Conservation (phyloP, 2,113 vertebrate species). For the Sula dactylatra region DNA sequence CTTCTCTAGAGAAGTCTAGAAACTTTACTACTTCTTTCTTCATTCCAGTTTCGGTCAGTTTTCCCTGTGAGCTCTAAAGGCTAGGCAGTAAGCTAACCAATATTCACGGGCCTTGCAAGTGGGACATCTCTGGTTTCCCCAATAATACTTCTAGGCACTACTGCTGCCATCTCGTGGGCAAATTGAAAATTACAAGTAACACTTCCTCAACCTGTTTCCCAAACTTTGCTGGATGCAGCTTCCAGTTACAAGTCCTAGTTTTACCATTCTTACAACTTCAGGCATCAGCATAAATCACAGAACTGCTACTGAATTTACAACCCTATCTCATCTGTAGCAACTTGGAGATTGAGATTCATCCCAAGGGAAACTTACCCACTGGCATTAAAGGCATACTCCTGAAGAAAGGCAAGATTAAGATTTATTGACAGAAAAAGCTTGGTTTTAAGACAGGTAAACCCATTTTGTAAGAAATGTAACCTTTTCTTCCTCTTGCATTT, state of each 20-base stretch:
- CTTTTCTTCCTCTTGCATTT: background rate
- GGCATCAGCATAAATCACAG: background rate
- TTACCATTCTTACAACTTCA: background rate
- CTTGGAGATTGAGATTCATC: background rate
- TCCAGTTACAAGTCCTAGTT: background rate
- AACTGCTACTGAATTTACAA: background rate
- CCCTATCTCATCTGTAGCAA: background rate
- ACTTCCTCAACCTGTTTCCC: background rate
- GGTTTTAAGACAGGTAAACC: background rate
- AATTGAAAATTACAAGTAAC: background rate
- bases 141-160: background rate
- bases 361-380: background rate
- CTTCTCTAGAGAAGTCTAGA: background rate
- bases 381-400: background rate
- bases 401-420: background rate
- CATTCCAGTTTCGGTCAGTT: background rate
- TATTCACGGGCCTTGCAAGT: background rate
- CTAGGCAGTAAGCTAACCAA: background rate
- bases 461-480: background rate
- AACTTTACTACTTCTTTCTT: background rate
- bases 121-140: background rate
- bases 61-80: background rate
- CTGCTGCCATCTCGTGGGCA: conserved; percentile 18
- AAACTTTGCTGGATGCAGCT: background rate
- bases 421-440: background rate